Base-by-base conservation (phyloP, 2,888 invertebrate genomes). In the Cantharis rufa region DNA sequence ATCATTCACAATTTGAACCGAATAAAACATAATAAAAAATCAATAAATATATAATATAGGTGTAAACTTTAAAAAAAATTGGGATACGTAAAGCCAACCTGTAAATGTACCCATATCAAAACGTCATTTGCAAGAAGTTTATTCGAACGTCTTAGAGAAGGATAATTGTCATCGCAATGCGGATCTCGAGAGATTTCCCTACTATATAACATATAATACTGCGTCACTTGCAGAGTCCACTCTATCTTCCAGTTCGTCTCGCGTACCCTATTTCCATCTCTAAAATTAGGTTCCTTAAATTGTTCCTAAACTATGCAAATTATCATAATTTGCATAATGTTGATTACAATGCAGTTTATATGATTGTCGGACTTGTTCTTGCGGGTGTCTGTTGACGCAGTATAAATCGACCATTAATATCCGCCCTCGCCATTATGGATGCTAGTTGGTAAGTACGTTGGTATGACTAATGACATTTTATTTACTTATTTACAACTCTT, bases 221-320 rank as follows among this genome's bases (percentile, higher is more conserved):
- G 74, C 77, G 86, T 85, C 86, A 86, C 78, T 79, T 79, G 78
- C 85, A 83, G 85, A 82, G 84, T 83, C 84, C 85, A 83, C 84
- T 86, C 82, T 81, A 85, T 84, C 84, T 80, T 80, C 74, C 74
- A 69, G 74, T 74, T 72, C 71, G 70, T 71, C 76, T 76, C 78
- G 74, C 76, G 76, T 77, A 79, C 81, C 79, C 81, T 82, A 83
- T 85, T 84, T 84, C 83, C 84, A 82, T 82, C 80, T 76, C 80
- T 81, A 82, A 84, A 85, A 86, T 85, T 84, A 86, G 83, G 83
- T 86, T 86, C 84, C 85, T 86, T 85, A 85, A 86, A 87, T 85
- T 85, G 86, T 84, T 86, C 86, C 85, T 85, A 85, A 87, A 87
- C 86, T 88, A 88, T 88, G 88, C 87, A 87, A 87, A 88, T 88